Evolutionary conservation across 2,113 vertebrate genomes (phyloP), one percentile per base, ranked within the genome.

Genomic region (Lamprotornis superbus): DNA sequence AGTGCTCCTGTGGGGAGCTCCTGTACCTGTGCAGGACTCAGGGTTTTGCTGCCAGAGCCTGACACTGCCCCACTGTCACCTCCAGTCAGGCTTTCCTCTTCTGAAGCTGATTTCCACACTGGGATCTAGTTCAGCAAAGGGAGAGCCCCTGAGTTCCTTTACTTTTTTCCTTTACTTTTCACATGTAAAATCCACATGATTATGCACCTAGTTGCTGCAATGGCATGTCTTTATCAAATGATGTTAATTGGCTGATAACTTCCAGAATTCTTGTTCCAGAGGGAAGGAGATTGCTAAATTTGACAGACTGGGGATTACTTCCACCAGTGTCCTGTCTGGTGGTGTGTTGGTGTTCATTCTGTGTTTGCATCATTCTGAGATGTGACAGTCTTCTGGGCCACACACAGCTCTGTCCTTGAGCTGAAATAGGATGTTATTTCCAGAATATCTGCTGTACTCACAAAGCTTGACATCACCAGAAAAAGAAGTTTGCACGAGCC

Each of bases 131-230:
- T 77, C 35, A 64, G 49, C 24, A 19, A 44, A 40, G 28, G 24
- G 22, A 33, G 35, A 56, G 30, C 9, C 8, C 18, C 9, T 0
- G 5, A 35, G 2, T 55, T 82, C 59, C 55, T 52, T 82, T 9
- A 9, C 27, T 84, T 39, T 39, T 39, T 39, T 39, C 39, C 11
- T 39, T 39, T 39, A 39, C 37, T 39, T 39, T 39, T 39, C 11
- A 77, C 37, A 18, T 0, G 2, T 40, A 2, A 27, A 46, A 40
- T 52, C n/a, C 8, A 11, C 0, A 1, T 12, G 39, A 39, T 10
- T 27, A 9, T 27, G 25, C 22, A 55, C 69, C 31, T 30, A 24
- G 27, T 61, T 83, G 42, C 33, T 75, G 86, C 52, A 46, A 1
- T 56, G 47, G 18, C 18, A 4, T 21, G n/a, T 56, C n/a, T 28